phyloP scores from a whole-genome alignment of 1,140 invertebrate genomes.

The Heliconius eleuchia region DNA sequence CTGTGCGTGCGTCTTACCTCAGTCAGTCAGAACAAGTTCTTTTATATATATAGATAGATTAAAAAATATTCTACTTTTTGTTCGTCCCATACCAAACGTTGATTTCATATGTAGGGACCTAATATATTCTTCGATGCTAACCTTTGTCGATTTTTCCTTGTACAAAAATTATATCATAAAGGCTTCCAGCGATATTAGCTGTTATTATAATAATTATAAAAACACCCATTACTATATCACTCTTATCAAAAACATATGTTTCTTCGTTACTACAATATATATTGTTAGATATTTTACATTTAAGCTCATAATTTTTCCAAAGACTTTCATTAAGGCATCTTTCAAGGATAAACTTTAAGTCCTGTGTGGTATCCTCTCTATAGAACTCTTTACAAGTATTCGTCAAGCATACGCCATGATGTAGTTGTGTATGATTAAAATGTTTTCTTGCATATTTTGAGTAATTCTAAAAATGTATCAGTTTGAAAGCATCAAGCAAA shows the following conservation, averaged over 20 bases:
- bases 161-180: slow-evolving; percentile 34
- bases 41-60: no score
- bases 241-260: slow-evolving; percentile 21
- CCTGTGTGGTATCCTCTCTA: slow-evolving; percentile 9
- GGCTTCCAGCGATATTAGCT: slow-evolving; percentile 34
- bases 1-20: no score
- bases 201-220: slow-evolving; percentile 24
- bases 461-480: slow-evolving; percentile 37
- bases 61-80: no score
- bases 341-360: slow-evolving; percentile 34
- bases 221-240: slow-evolving; percentile 33
- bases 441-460: slow-evolving; percentile 36
- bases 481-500: no score
- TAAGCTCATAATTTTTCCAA: slow-evolving; percentile 36
- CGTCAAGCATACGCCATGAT: slow-evolving; percentile 41
- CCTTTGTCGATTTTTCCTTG: slow-evolving; percentile 8
- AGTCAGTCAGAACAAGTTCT: no score
- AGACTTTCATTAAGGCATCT: slow-evolving; percentile 41
- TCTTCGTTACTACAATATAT: slow-evolving; percentile 31
- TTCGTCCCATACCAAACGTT: no score
- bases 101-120: no score
- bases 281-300: slow-evolving; percentile 28
- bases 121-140: no score
- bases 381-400: slow-evolving; percentile 32
- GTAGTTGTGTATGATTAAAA: slow-evolving; percentile 39